Evolutionary conservation across 2,113 vertebrate genomes (phyloP), one percentile per base, ranked within the genome.

Genomic region (Accipiter virgatus): DNA sequence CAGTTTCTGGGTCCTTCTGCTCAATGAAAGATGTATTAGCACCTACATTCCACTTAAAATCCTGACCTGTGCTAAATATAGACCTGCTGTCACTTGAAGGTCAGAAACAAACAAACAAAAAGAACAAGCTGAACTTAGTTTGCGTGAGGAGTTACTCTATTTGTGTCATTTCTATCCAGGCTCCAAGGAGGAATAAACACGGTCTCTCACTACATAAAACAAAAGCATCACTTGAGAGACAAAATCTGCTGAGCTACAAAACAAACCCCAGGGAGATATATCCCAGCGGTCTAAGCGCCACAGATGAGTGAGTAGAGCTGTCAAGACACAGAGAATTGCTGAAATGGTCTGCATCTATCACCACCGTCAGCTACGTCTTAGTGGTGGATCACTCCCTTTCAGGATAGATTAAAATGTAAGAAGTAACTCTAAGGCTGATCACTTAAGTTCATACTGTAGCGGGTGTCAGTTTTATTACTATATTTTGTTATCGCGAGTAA

Each of bases 301-400:
- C 79, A 74, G 74, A 73, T 90, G 94, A 94, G 59, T 22, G 63
- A 96, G 75, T 21, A 71, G 82, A 90, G 86, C 86, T 90, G 94
- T 71, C 96, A 90, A 58, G 79, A n/a, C n/a, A 45, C n/a, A 86
- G 53, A 90, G 92, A 40, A 86, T 14, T 56, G 55, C 72, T 74
- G 77, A 55, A 89, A 94, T 34, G 52, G 91, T 55, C 83, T 63
- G 61, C 77, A 96, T 96, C 92, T 38, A 91, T 96, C 93, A 93
- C 52, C 68, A 75, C 61, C 6, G 7, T 34, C 78, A 77, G 84
- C 45, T 50, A 15, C 1, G 3, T 10, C 53, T 58, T 25, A 23
- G 19, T 9, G 25, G 48, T 17, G 56, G 74, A 90, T 84, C 74
- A 45, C 36, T 53, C 65, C 47, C 53, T 73, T 70, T 81, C 82